Conservation (phyloP, 1,140 invertebrate genomes). For the Plutomurus gul region DNA sequence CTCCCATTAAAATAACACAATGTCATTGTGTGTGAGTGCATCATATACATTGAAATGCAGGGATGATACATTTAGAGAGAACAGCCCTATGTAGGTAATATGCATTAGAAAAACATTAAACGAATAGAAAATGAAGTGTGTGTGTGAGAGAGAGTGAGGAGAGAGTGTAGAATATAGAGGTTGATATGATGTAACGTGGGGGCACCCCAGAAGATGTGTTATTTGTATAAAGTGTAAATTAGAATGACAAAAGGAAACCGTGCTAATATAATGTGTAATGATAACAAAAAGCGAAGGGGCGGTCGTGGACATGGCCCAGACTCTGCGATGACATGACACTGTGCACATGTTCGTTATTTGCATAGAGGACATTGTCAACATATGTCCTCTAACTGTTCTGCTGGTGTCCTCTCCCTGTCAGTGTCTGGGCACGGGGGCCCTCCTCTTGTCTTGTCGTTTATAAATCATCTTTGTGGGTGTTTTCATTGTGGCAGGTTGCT, state of each 20-base stretch:
- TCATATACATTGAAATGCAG: too few relatives aligned
- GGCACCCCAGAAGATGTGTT: too few relatives aligned
- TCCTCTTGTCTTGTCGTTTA: too few relatives aligned
- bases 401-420: neutral
- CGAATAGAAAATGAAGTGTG: too few relatives aligned
- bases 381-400: neutral
- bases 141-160: neutral
- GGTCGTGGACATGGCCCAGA: neutral
- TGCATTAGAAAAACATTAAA: too few relatives aligned
- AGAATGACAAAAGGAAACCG: constrained; percentile 17
- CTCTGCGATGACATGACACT: too few relatives aligned
- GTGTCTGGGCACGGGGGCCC: neutral
- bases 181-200: too few relatives aligned
- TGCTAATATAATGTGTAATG: neutral
- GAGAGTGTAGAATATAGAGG: too few relatives aligned
- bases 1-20: too few relatives aligned
- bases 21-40: too few relatives aligned
- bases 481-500: constrained; percentile 21
- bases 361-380: constrained; percentile 26
- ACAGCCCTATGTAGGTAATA: too few relatives aligned
- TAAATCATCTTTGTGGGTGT: constrained; percentile 27
- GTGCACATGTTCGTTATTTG: constrained; percentile 15
- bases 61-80: too few relatives aligned
- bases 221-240: neutral
- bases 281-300: constrained; percentile 13